These are phyloP conservation scores for Apistogramma diplotaenia DNA, from an alignment of 2,113 vertebrate species.

Conservation along the genomic window DNA sequence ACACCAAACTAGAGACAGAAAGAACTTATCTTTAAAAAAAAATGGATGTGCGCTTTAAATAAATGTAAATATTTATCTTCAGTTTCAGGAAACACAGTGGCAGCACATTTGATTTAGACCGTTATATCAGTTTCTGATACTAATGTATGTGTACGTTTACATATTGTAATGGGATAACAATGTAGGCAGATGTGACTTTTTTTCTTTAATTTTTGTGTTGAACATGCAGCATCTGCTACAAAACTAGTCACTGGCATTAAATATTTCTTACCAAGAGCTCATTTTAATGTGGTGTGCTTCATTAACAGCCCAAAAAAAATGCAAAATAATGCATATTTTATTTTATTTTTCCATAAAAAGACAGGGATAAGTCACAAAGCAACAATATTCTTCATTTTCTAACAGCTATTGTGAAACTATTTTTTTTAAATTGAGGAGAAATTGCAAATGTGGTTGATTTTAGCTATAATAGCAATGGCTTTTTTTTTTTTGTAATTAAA, in stretches of 20 bases:
- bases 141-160: slow-evolving; percentile 2
- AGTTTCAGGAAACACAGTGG: background rate
- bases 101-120: background rate
- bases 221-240: background rate
- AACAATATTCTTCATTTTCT: slow-evolving; percentile 61
- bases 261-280: slow-evolving; percentile 33
- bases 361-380: slow-evolving; percentile 71
- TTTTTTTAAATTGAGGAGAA: slow-evolving; percentile 33
- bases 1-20: background rate
- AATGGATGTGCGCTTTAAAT: background rate
- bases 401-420: slow-evolving; percentile 65
- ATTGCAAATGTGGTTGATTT: slow-evolving; percentile 22
- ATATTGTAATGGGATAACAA: background rate
- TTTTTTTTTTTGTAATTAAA: slow-evolving; percentile 26
- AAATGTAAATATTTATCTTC: background rate
- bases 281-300: background rate
- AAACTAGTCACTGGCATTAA: slow-evolving; percentile 32
- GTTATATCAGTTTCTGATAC: background rate
- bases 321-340: slow-evolving; percentile 62
- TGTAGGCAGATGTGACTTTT: background rate
- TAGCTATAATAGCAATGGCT: slow-evolving; percentile 57
- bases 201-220: background rate
- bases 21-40: background rate
- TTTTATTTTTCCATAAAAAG: slow-evolving; percentile 69
- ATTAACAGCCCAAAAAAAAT: slow-evolving; percentile 20